Evolutionary conservation across 2,888 invertebrate species (phyloP), one percentile per base, ranked within the genome.

Genomic region (Hipparchia sbordonii): DNA sequence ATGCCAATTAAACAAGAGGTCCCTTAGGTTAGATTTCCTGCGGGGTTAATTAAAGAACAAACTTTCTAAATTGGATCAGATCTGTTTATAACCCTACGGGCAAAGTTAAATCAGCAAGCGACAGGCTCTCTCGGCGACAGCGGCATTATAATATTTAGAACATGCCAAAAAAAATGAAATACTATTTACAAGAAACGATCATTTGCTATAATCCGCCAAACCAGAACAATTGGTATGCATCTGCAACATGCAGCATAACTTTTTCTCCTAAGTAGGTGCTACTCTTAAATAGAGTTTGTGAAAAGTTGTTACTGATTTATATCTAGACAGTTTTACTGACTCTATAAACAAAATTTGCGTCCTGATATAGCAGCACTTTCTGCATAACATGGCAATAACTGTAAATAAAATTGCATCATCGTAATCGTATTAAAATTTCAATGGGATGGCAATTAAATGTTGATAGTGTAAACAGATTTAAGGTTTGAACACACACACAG

Each of bases 371-470:
- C 13, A 59, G 13, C 61, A 82, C 87, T 88, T 87, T 88, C 87
- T 85, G 85, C 78, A 75, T 76, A 77, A 67, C 62, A 77, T 77
- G 79, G 79, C 80, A 79, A 82, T 78, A 81, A 85, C 77, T 79
- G 81, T 86, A 87, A 85, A 86, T 83, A 79, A 78, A 73, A 81
- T 86, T 87, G 82, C 84, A 82, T 88, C 84, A 88, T 81, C 77
- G 77, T 76, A 79, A 82, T 82, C 81, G 83, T 84, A 84, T 87
- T 87, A 85, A 87, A 82, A 80, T 84, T 87, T 89, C 87, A 85
- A 83, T 84, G 80, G 81, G 81, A 76, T 76, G 74, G 84, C 84
- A 87, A 89, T 89, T 85, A 87, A 85, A 88, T 87, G 85, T 85
- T 76, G 73, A 75, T 79, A 82, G 82, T 80, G 85, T 84, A 82